Conservation (phyloP, 2,888 invertebrate species). For the Thymelicus acteon region DNA sequence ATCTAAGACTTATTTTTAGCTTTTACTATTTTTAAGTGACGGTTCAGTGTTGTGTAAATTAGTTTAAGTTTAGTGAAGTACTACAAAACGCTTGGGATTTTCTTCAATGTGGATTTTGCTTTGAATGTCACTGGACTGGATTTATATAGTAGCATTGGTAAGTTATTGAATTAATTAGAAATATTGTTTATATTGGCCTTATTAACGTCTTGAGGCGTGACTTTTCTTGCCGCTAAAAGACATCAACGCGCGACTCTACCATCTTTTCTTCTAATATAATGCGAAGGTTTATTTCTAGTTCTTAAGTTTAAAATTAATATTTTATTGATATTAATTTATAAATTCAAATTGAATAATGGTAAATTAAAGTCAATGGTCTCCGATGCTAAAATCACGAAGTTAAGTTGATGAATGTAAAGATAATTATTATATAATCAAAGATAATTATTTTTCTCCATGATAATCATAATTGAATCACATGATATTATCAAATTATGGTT, state of each 20-base stretch:
- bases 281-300: neutral
- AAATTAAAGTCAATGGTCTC: neutral
- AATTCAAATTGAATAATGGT: neutral
- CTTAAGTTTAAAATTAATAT: neutral
- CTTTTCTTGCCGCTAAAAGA: constrained; percentile 61
- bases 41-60: constrained; percentile 72
- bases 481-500: no score
- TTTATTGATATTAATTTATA: neutral
- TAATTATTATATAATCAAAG: no score
- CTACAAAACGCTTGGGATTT: constrained; percentile 55
- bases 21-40: constrained; percentile 76
- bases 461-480: no score
- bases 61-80: constrained; percentile 67
- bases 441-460: no score
- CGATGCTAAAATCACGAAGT: no score
- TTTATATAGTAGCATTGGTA: constrained; percentile 65
- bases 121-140: constrained; percentile 54
- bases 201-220: constrained; percentile 19
- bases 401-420: neutral
- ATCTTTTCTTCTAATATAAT: neutral
- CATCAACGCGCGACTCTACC: constrained; percentile 67
- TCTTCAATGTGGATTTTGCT: constrained; percentile 61
- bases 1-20: constrained; percentile 75
- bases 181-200: neutral
- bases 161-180: constrained; percentile 50